Evolutionary conservation across 2,797 vertebrate species (phyloP), one percentile per base, ranked within the genome.

Genomic region (Galagoides demidoff): DNA sequence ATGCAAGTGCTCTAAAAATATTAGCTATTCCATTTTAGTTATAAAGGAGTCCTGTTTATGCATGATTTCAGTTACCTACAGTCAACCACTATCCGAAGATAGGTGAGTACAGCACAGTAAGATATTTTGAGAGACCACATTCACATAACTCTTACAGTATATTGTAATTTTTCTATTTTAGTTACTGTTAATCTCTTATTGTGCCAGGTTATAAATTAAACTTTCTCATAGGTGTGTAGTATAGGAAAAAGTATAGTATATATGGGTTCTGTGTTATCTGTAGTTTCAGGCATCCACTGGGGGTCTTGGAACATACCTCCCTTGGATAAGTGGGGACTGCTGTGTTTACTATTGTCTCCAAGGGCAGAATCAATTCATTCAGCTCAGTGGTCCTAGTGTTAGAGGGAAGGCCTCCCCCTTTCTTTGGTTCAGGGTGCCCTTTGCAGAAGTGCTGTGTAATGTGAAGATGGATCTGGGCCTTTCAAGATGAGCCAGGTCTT

Each of bases 301-400:
- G 76, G n/a, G 13, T 57, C 77, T 79, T 57, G 23, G 52, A 79
- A 57, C 3, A 0, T 79, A n/a, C 17, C n/a, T 14, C 22, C n/a
- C 13, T 57, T 6, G 13, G n/a, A 37, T 79, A 27, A 79, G 34
- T 22, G n/a, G 52, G 22, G 7, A 37, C 55, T 37, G 34, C 77
- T 57, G n/a, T 71, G n/a, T 31, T 61, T 78, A 29, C 43, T 29
- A 7, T 45, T 77, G 9, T 59, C 81, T 94, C 12, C 73, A 64
- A 10, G 55, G 45, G 57, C 70, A 81, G 49, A 92, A 59, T 93
- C 55, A 71, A 92, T 45, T 93, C 55, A 71, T 37, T 90, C 86
- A 52, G 16, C 39, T 37, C 37, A 23, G 49, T 1, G 7, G 63
- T 64, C 66, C 70, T 64, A 31, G 39, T 20, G 52, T 39, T 34